Percentiles rank a stretch among this genome's conserved stretches.
These are phyloP conservation scores for Psylliodes chrysocephalus DNA, from an alignment of 2,888 invertebrate species.

Conservation along the genomic window DNA sequence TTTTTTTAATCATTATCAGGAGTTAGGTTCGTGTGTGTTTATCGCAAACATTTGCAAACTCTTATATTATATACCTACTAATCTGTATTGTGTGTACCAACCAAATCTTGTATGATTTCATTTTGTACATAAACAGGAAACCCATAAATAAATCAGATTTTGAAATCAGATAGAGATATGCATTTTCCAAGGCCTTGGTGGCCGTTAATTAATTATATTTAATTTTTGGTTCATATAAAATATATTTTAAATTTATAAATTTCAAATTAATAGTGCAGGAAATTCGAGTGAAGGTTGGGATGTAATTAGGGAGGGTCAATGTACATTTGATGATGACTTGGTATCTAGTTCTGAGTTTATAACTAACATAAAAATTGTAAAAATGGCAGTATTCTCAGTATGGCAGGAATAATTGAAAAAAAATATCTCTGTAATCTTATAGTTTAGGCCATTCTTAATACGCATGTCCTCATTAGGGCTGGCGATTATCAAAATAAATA, in stretches of 20 bases:
- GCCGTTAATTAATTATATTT: too few relatives aligned
- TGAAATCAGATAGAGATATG: neutral
- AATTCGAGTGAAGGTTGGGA: neutral
- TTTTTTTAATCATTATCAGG: neutral
- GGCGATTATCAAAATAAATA: too few relatives aligned
- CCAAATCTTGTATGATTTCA: neutral
- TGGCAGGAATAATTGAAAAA: too few relatives aligned
- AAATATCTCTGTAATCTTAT: too few relatives aligned
- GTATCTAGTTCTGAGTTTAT: too few relatives aligned
- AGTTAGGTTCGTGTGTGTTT: neutral
- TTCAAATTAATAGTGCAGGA: neutral
- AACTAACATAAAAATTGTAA: too few relatives aligned
- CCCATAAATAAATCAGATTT: neutral
- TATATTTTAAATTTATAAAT: neutral
- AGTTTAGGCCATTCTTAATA: too few relatives aligned
- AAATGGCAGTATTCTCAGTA: too few relatives aligned
- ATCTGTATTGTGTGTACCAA: neutral
- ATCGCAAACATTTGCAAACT: neutral
- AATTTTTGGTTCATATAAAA: neutral
- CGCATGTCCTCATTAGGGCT: too few relatives aligned
- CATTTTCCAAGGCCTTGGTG: neutral
- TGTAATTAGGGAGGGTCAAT: too few relatives aligned
- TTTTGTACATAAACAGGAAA: neutral
- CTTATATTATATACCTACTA: neutral
- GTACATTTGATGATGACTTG: too few relatives aligned